A percentile compares a stretch with the other conserved stretches of the same genome.
Evolutionary conservation across 2,113 vertebrate genomes (phyloP).

Genomic region (Nymphicus hollandicus): DNA sequence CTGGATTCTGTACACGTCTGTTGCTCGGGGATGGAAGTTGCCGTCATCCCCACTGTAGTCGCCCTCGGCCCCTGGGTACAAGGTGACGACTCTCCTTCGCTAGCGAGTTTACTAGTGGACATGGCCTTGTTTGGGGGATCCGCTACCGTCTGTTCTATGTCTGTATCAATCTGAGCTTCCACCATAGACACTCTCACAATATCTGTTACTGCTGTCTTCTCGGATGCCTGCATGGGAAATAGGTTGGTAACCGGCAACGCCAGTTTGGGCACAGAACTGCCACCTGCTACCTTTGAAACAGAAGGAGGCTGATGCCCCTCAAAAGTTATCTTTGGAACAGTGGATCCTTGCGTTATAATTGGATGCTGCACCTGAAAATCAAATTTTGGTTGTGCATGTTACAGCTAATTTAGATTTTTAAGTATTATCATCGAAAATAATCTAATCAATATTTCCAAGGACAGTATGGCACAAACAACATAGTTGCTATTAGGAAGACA

Average conservation of each 20-base stretch:
- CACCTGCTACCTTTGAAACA: slow-evolving; percentile 82
- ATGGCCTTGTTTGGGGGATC: slow-evolving; percentile 85
- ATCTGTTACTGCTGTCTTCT: slow-evolving; percentile 88
- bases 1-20: slow-evolving; percentile 76
- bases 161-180: slow-evolving; percentile 92
- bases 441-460: slow-evolving; percentile 63
- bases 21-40: slow-evolving; percentile 76
- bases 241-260: slow-evolving; percentile 77
- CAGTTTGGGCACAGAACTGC: slow-evolving; percentile 75
- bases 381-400: slow-evolving; percentile 76
- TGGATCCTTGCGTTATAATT: slow-evolving; percentile 90
- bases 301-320: slow-evolving; percentile 82
- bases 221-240: slow-evolving; percentile 72
- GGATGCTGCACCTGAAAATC: slow-evolving; percentile 86
- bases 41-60: slow-evolving; percentile 59
- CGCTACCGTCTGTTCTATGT: slow-evolving; percentile 83
- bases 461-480: slow-evolving; percentile 72
- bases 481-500: slow-evolving; percentile 69
- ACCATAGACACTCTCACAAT: slow-evolving; percentile 97
- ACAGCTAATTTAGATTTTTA: slow-evolving; percentile 36
- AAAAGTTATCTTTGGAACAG: slow-evolving; percentile 93
- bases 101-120: slow-evolving; percentile 73
- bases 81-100: slow-evolving; percentile 68
- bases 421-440: background rate
- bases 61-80: slow-evolving; percentile 73